These are phyloP conservation scores for Thymelicus sylvestris DNA, from an alignment of 2,888 invertebrate species.

Conservation along the genomic window DNA sequence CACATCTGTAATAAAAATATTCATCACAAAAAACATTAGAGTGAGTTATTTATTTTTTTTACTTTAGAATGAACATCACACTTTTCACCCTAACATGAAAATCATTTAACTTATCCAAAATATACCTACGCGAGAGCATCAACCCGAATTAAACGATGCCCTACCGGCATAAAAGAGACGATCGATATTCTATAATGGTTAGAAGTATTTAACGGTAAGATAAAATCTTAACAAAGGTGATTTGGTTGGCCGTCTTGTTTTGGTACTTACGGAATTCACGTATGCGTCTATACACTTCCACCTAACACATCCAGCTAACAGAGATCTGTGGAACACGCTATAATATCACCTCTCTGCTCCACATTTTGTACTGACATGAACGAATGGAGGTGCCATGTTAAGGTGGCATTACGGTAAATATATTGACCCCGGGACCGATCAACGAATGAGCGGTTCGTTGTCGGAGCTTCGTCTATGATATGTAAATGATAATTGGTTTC, in stretches of 20 bases:
- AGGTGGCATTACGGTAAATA: conserved; percentile 71
- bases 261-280: conserved; percentile 73
- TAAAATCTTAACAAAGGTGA: conserved; percentile 84
- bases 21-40: no score
- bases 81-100: not conserved
- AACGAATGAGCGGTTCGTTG: conserved; percentile 58
- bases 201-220: conserved; percentile 83
- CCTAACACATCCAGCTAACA: conserved; percentile 60
- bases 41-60: no score
- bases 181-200: conserved; percentile 79
- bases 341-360: conserved; percentile 7
- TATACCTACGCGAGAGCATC: conserved; percentile 62
- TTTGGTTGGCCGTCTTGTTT: conserved; percentile 83
- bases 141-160: conserved; percentile 60
- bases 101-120: conserved; percentile 54
- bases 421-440: conserved; percentile 80
- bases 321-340: conserved; percentile 50
- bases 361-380: not conserved
- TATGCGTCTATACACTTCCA: conserved; percentile 75
- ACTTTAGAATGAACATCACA: not conserved
- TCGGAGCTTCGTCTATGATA: conserved; percentile 81
- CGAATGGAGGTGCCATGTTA: conserved; percentile 57
- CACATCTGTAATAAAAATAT: no score
- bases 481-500: conserved; percentile 84
- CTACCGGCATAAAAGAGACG: conserved; percentile 74